Percentiles rank a stretch among this genome's conserved stretches.
Evolutionary conservation across 1,140 invertebrate genomes (phyloP).

Genomic region (Argopecten irradians): DNA sequence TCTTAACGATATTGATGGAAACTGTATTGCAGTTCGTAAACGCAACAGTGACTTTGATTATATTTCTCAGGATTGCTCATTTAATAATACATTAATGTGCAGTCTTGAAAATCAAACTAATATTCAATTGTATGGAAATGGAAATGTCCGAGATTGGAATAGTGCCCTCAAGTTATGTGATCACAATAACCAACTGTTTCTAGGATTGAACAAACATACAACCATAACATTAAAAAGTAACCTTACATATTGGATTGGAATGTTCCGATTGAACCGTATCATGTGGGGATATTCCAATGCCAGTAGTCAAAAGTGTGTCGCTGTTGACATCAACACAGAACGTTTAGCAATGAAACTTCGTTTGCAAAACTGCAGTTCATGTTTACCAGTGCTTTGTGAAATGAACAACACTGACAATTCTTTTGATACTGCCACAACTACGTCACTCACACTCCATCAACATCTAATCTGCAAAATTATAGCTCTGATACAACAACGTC

Average conservation of each 20-base stretch:
- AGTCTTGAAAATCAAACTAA: neutral
- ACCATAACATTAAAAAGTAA: neutral
- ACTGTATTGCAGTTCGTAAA: too few relatives aligned
- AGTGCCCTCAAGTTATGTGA: neutral
- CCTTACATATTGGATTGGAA: neutral
- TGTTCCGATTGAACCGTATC: neutral
- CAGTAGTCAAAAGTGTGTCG: neutral
- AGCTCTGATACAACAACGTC: neutral
- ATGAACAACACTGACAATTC: neutral
- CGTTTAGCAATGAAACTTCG: neutral
- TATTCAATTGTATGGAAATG: neutral
- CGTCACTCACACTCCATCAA: neutral
- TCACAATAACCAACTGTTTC: neutral
- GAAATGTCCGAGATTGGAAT: neutral
- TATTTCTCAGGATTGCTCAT: too few relatives aligned
- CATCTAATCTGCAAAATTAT: neutral
- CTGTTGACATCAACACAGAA: neutral
- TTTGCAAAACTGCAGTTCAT: neutral
- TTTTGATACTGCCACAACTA: neutral
- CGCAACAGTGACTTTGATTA: too few relatives aligned
- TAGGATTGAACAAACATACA: neutral
- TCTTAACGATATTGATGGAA: neutral
- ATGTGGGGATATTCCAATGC: neutral
- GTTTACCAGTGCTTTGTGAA: neutral
- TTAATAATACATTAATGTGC: neutral